A percentile compares a stretch with the other conserved stretches of the same genome.
These are phyloP conservation scores for Drosophila pseudotalamancana DNA, from an alignment of 2,888 invertebrate genomes.

Conservation along the genomic window DNA sequence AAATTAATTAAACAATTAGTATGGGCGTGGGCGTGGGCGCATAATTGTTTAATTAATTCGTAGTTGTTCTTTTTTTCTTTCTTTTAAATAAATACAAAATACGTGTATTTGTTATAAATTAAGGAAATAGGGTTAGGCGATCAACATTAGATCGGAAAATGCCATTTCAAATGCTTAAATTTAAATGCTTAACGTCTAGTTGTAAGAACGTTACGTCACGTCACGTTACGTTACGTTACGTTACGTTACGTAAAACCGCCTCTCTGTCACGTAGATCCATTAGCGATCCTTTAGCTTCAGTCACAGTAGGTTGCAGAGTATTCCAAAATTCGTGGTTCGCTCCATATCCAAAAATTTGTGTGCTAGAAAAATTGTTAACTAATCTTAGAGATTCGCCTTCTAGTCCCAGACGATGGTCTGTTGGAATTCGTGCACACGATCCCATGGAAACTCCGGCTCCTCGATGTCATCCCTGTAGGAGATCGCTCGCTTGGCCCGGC, in stretches of 20 bases:
- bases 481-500: constrained; percentile 73
- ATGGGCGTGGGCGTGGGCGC: constrained; percentile 46
- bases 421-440: constrained; percentile 89
- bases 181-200: constrained; percentile 32
- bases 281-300: constrained; percentile 53
- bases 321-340: constrained; percentile 27
- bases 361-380: constrained; percentile 61
- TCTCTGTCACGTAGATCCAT: constrained; percentile 36
- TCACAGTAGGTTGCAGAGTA: constrained; percentile 72
- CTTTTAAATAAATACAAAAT: constrained; percentile 62
- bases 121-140: constrained; percentile 21
- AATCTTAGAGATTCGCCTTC: constrained; percentile 34
- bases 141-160: constrained; percentile 48
- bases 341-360: constrained; percentile 30
- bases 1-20: constrained; percentile 82
- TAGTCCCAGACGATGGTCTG: constrained; percentile 89
- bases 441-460: constrained; percentile 91
- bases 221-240: constrained; percentile 44
- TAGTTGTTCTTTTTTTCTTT: constrained; percentile 54
- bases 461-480: constrained; percentile 55
- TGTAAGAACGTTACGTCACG: constrained; percentile 50
- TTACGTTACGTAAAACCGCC: constrained; percentile 34
- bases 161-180: constrained; percentile 71
- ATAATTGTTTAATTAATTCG: constrained; percentile 83
- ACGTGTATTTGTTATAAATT: constrained; percentile 55